These are phyloP conservation scores for Thecophora atra DNA, from an alignment of 2,888 invertebrate species.

Conservation along the genomic window DNA sequence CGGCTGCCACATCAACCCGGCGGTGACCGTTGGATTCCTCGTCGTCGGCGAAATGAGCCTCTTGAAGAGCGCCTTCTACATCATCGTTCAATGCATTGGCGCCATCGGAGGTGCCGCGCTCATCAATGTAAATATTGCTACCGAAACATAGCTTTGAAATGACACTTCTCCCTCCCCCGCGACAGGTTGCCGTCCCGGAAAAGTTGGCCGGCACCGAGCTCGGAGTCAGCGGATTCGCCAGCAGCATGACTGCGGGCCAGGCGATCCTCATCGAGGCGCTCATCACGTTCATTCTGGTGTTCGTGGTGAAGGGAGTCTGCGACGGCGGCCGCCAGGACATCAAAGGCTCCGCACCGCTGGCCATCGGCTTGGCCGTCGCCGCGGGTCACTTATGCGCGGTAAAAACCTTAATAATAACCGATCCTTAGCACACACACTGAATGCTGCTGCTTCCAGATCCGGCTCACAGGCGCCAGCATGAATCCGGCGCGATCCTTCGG, in stretches of 20 bases:
- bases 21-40: constrained; percentile 85
- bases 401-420: constrained; percentile 68
- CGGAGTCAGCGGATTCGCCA: constrained; percentile 74
- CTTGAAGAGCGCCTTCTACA: constrained; percentile 80
- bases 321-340: constrained; percentile 82
- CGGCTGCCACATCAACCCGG: constrained; percentile 93
- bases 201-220: constrained; percentile 66
- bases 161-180: neutral
- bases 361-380: constrained; percentile 87
- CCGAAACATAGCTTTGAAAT: neutral
- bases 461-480: constrained; percentile 88
- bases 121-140: constrained; percentile 70
- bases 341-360: constrained; percentile 84
- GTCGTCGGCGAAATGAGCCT: constrained; percentile 83
- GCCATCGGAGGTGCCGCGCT: constrained; percentile 83
- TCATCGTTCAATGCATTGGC: constrained; percentile 82
- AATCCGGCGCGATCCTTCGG: constrained; percentile 92
- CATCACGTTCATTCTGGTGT: constrained; percentile 85
- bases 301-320: constrained; percentile 87
- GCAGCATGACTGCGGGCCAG: constrained; percentile 73
- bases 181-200: constrained; percentile 68
- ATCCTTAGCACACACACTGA: neutral
- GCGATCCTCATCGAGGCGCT: constrained; percentile 85
- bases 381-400: constrained; percentile 87
- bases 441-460: constrained; percentile 69